A percentile compares a stretch with the other conserved stretches of the same genome.
Conservation (phyloP, 2,888 invertebrate genomes). For the Pachliopta kotzebuea region DNA sequence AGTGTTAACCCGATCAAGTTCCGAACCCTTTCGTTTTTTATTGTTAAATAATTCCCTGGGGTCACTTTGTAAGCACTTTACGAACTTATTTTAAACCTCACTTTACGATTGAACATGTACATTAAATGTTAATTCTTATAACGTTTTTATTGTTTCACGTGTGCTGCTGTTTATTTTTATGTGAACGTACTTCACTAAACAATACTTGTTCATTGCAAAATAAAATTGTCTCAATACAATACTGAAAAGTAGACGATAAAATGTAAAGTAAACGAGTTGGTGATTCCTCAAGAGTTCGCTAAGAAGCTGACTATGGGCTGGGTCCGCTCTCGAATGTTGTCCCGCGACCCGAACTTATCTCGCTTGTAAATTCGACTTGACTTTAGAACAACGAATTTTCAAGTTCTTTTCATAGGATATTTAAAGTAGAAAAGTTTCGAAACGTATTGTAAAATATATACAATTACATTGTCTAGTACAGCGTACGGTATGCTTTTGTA, state of each 20-base stretch:
- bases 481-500: not conserved
- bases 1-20: constrained; percentile 42
- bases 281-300: not conserved
- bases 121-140: no score
- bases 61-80: constrained; percentile 23
- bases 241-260: not conserved
- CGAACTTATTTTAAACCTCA: constrained; percentile 13
- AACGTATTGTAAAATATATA: not conserved
- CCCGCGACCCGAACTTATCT: not conserved
- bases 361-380: constrained; percentile 1
- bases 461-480: not conserved
- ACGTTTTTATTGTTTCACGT: no score
- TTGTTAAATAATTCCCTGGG: constrained; percentile 2
- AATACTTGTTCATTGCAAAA: no score
- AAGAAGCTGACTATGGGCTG: not conserved
- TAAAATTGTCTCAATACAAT: not conserved
- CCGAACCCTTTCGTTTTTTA: constrained; percentile 13
- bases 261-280: not conserved
- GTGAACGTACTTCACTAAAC: no score
- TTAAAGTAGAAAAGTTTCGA: constrained; percentile 2
- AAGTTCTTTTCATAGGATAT: not conserved
- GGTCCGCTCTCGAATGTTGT: not conserved
- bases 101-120: constrained; percentile 2
- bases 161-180: no score
- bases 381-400: not conserved